These are phyloP conservation scores for Cassiopea andromeda DNA, from an alignment of 30 jellyfish, hydroid and myxozoan species.

Conservation along the genomic window DNA sequence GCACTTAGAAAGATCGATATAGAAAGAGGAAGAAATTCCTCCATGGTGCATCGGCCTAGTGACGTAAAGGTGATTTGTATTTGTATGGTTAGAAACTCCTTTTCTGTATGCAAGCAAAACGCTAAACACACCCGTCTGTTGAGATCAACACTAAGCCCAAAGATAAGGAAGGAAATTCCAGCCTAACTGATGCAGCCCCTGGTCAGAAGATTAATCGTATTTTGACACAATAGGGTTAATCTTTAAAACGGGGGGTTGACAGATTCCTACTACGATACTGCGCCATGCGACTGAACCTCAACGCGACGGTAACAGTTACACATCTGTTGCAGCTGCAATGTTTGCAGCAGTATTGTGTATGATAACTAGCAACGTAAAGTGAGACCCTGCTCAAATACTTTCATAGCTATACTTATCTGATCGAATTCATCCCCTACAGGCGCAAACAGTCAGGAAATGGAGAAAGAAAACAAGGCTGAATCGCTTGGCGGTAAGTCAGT, in stretches of 20 bases:
- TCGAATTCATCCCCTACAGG: conserved; percentile 10
- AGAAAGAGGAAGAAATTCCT: too few relatives aligned
- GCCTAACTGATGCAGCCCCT: neutral
- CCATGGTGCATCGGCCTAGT: too few relatives aligned
- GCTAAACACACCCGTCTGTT: too few relatives aligned
- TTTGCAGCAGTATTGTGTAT: neutral
- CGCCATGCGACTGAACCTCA: neutral
- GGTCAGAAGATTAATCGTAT: conserved; percentile 7
- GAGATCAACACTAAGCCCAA: too few relatives aligned
- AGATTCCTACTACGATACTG: neutral
- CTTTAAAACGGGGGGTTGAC: neutral
- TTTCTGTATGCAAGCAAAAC: too few relatives aligned
- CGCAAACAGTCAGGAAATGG: conserved; percentile 20
- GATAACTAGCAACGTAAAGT: neutral
- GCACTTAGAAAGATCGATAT: too few relatives aligned
- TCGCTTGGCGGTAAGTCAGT: conserved; percentile 39
- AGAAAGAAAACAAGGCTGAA: conserved; percentile 9
- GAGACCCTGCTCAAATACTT: neutral
- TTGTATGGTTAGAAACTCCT: too few relatives aligned
- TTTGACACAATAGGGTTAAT: neutral
- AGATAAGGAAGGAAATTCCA: too few relatives aligned
- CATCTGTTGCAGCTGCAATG: conserved; percentile 15
- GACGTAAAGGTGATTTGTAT: too few relatives aligned
- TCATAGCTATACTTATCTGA: neutral
- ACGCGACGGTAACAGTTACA: conserved; percentile 12